Evolutionary conservation across 2,888 invertebrate genomes (phyloP).

Genomic region (Phengaris arion): DNA sequence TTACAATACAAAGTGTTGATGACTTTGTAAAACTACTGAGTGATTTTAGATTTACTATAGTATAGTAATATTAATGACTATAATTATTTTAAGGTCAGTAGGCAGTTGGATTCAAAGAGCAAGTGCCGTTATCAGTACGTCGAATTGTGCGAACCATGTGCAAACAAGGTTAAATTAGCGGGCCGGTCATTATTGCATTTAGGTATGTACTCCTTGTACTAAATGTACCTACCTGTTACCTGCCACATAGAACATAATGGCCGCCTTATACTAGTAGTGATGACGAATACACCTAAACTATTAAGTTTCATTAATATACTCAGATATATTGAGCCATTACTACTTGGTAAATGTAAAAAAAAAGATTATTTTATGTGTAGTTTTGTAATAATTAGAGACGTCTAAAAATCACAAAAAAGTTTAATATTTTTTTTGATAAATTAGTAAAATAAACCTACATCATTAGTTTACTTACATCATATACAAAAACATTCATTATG

Average conservation of each 20-base stretch:
- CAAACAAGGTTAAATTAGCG: constrained; percentile 11
- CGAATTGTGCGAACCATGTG: constrained; percentile 6
- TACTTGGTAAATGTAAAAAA: no score
- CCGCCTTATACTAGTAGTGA: neutral
- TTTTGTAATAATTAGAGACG: no score
- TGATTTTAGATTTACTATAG: neutral
- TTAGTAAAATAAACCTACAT: no score
- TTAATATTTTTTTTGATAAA: no score
- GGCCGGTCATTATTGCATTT: neutral
- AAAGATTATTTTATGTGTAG: no score
- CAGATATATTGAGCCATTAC: no score
- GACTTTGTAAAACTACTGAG: neutral
- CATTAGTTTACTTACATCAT: no score
- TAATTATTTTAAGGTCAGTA: constrained; percentile 2
- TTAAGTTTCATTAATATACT: no score
- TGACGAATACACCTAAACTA: no score
- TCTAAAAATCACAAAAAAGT: no score
- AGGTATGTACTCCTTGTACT: neutral
- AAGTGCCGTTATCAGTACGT: neutral
- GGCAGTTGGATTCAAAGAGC: neutral
- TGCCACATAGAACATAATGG: neutral
- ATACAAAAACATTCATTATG: no score
- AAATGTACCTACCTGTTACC: neutral
- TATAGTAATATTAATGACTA: neutral
- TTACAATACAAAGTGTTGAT: neutral